phyloP scores from a whole-genome alignment of 92 coral and sea anemone species.

The Pocillopora meandrina region DNA sequence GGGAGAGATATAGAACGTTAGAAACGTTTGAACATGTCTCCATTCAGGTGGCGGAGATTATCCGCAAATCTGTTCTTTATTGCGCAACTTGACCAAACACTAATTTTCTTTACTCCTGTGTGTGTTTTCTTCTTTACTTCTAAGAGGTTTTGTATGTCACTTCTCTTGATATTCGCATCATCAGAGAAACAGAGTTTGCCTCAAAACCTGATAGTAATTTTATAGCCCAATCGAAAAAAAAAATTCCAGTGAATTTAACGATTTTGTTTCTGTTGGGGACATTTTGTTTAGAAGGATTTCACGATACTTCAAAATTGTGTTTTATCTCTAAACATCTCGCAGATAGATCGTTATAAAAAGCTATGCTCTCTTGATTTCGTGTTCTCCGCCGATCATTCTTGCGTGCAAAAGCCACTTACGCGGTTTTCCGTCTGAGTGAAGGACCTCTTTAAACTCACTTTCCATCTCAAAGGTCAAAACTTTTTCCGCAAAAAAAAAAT shows the following conservation, averaged over 20 bases:
- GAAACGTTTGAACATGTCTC: not conserved
- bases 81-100: not conserved
- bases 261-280: not conserved
- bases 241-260: not conserved
- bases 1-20: constrained; percentile 1
- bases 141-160: not conserved
- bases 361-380: constrained; percentile 36
- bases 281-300: not conserved
- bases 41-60: not conserved
- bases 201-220: not conserved
- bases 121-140: not conserved
- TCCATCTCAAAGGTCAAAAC: constrained; percentile 35
- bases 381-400: constrained; percentile 20
- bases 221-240: not conserved
- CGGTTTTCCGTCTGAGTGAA: constrained; percentile 34
- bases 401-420: constrained; percentile 26
- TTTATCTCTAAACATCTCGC: not conserved
- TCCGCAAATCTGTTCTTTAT: not conserved
- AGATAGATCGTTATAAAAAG: not conserved
- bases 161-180: not conserved
- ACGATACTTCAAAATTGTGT: not conserved
- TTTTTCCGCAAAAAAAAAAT: not conserved
- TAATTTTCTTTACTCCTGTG: too few species aligned
- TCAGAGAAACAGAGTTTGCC: not conserved
- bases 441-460: constrained; percentile 18